Base-by-base conservation (phyloP, 2,113 vertebrate genomes). In the Ameiurus melas region DNA sequence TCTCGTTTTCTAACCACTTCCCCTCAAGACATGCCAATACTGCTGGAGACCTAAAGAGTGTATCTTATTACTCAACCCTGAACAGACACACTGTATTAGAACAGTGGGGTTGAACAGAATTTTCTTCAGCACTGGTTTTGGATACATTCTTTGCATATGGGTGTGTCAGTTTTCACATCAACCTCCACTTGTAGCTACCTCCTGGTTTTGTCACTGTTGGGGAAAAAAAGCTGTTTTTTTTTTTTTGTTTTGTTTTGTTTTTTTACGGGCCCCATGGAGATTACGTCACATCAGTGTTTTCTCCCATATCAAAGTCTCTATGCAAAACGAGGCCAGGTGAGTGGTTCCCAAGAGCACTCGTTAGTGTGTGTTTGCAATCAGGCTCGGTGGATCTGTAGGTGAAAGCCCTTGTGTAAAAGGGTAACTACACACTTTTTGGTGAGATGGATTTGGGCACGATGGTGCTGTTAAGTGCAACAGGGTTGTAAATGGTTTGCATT, bases 261-360 rank as follows among this genome's bases (percentile, higher is more conserved):
- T n/a, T n/a, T 9, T 16, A 19, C 27, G 1, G 62, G 30, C 53
- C 53, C 78, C n/a, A 81, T 81, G 78, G 55, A 60, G 30, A 60
- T 53, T 55, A 39, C 16, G 58, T 57, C 60, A 20, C 86, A 43
- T 64, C n/a, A 33, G 75, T 36, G 60, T 68, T 53, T 84, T 64
- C 39, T 43, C 4, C n/a, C 1, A 27, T n/a, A 25, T 1, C 79
- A 43, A 22, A 82, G 80, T 57, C 66, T 58, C 66, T 43, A 39
- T 58, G 66, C 62, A 81, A 73, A 60, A 62, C 36, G 22, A 57
- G 58, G 55, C 20, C 66, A 83, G 84, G 22, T 53, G 88, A 79
- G 79, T 64, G 27, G 25, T 73, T 83, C 84, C 88, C 84, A 70
- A 36, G 78, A 86, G 84, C 77, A 16, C 84, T 57, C 68, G 79